phyloP scores from a whole-genome alignment of 2,797 vertebrate species.

The Coregonus suidteri region DNA sequence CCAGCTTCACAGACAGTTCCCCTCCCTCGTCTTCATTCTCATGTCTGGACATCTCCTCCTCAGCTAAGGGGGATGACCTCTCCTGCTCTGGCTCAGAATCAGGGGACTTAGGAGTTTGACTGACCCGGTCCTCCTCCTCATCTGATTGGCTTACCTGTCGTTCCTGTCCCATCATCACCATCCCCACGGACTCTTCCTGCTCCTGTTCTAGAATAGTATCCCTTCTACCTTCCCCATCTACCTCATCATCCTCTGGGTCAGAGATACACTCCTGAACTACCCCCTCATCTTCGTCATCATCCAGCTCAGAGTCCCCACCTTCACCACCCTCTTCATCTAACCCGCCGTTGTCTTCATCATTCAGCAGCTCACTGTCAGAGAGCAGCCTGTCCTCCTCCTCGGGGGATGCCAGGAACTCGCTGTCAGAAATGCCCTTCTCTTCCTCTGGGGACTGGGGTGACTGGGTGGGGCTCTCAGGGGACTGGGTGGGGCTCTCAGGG shows the following conservation, averaged over 20 bases:
- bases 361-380: slow-evolving; percentile 84
- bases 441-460: slow-evolving; percentile 87
- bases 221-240: slow-evolving; percentile 28
- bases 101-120: slow-evolving; percentile 82
- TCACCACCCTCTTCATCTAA: slow-evolving; percentile 61
- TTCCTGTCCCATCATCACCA: slow-evolving; percentile 61
- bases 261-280: slow-evolving; percentile 69
- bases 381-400: slow-evolving; percentile 78
- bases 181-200: slow-evolving; percentile 69
- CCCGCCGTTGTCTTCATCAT: slow-evolving; percentile 77
- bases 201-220: slow-evolving; percentile 63
- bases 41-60: slow-evolving; percentile 71
- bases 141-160: slow-evolving; percentile 29
- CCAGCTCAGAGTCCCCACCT: slow-evolving; percentile 58
- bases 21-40: slow-evolving; percentile 71
- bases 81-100: slow-evolving; percentile 80
- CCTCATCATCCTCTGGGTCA: slow-evolving; percentile 76
- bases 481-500: slow-evolving; percentile 84
- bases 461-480: slow-evolving; percentile 84
- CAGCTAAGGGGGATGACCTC: slow-evolving; percentile 39
- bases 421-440: slow-evolving; percentile 84
- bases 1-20: slow-evolving; percentile 10
- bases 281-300: slow-evolving; percentile 46
- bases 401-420: slow-evolving; percentile 79
- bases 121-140: slow-evolving; percentile 56